phyloP scores from a whole-genome alignment of 2,888 invertebrate genomes.

The Diploptera punctata region DNA sequence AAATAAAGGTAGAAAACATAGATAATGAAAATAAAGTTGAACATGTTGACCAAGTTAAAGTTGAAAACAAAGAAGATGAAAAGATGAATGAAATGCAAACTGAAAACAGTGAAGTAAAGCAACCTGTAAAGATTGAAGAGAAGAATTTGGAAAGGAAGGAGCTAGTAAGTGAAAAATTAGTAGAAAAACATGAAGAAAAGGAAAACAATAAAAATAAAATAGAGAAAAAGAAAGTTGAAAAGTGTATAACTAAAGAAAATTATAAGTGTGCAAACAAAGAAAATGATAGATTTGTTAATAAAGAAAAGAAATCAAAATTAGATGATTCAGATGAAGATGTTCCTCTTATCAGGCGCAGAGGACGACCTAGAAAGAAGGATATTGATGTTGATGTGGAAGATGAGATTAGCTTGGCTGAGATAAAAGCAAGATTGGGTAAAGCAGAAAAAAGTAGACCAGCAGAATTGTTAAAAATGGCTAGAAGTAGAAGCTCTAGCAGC shows the following conservation, averaged over 20 bases:
- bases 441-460: conserved; percentile 60
- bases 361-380: conserved; percentile 30
- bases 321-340: conserved; percentile 51
- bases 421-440: conserved; percentile 51
- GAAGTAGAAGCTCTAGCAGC: conserved; percentile 5
- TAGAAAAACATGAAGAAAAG: conserved; percentile 43
- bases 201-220: conserved; percentile 38
- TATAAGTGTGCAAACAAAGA: conserved; percentile 41
- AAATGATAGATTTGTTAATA: conserved; percentile 41
- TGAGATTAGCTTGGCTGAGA: conserved; percentile 52
- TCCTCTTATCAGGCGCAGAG: conserved; percentile 36
- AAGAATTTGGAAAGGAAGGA: conserved; percentile 31
- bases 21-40: conserved; percentile 17
- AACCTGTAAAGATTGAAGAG: background rate
- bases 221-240: conserved; percentile 43
- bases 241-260: conserved; percentile 37
- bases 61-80: conserved; percentile 48
- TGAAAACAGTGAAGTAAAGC: conserved; percentile 12
- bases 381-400: conserved; percentile 47
- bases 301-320: conserved; percentile 45
- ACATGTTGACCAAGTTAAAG: conserved; percentile 43
- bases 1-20: conserved; percentile 9
- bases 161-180: conserved; percentile 42
- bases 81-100: background rate
- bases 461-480: conserved; percentile 43